Evolutionary conservation across 2,797 vertebrate genomes (phyloP).

Genomic region (Semotilus atromaculatus): DNA sequence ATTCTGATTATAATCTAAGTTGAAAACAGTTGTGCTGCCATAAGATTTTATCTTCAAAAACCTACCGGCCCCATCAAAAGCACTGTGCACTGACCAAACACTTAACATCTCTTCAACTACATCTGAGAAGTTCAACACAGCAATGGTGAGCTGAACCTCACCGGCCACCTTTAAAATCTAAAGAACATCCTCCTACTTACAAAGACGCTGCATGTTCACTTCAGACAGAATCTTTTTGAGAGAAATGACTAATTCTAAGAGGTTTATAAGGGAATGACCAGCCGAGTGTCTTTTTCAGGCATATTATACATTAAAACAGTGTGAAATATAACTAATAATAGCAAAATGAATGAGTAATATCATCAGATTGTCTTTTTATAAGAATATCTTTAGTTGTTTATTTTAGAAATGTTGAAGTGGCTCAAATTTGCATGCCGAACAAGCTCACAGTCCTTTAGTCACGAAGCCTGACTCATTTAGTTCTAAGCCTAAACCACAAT

Average conservation of each 20-base stretch:
- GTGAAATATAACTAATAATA: background rate
- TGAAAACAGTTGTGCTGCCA: background rate
- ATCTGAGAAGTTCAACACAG: background rate
- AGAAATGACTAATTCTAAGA: background rate
- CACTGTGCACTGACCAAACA: background rate
- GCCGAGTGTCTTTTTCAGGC: background rate
- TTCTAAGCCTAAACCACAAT: conserved; percentile 1
- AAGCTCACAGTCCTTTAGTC: background rate
- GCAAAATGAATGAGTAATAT: background rate
- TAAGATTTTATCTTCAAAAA: background rate
- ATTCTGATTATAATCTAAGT: too few relatives aligned
- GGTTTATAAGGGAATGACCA: background rate
- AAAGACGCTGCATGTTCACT: background rate
- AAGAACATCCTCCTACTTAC: background rate
- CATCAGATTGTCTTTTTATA: background rate
- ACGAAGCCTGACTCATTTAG: background rate
- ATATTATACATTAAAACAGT: background rate
- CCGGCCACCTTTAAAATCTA: background rate
- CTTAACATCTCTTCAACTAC: conserved; percentile 11
- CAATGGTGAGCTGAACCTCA: background rate
- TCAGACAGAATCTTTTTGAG: background rate
- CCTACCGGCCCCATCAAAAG: background rate
- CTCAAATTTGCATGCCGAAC: background rate
- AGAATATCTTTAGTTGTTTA: background rate
- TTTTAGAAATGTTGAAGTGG: background rate